phyloP scores from a whole-genome alignment of 2,113 vertebrate species.

The Butastur rufipennis region DNA sequence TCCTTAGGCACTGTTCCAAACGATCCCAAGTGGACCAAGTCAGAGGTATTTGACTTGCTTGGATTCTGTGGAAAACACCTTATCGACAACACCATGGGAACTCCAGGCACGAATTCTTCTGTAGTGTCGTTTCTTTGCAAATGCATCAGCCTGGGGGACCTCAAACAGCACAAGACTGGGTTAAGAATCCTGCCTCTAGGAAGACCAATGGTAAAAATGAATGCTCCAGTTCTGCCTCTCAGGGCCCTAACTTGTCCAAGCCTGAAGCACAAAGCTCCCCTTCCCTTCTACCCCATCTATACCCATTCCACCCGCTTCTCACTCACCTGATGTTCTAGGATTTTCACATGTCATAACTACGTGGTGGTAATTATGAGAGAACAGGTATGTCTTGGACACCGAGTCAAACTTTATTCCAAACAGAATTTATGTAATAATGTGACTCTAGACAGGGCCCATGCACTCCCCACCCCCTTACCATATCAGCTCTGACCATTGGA shows the following conservation, averaged over 20 bases:
- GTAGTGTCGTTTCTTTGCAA: neutral
- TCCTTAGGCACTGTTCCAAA: neutral
- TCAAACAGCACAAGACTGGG: neutral
- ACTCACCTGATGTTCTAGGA: neutral
- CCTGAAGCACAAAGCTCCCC: neutral
- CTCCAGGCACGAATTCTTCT: neutral
- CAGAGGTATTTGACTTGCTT: constrained; percentile 1
- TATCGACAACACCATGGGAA: neutral
- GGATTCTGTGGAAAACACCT: neutral
- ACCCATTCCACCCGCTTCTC: neutral
- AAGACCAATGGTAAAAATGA: neutral
- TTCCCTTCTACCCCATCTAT: neutral
- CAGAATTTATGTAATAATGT: neutral
- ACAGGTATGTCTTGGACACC: neutral
- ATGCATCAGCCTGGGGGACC: neutral
- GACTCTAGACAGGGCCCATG: too few relatives aligned
- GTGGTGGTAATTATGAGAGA: neutral
- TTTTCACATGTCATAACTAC: neutral
- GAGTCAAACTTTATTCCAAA: neutral
- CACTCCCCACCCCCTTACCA: rapidly evolving
- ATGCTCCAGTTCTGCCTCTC: neutral
- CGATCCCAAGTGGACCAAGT: neutral
- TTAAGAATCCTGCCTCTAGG: neutral
- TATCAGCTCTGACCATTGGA: neutral
- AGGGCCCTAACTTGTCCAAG: neutral